A percentile compares a stretch with the other conserved stretches of the same genome.
phyloP scores from a whole-genome alignment of 2,797 vertebrate genomes.

The Podarcis siculus region DNA sequence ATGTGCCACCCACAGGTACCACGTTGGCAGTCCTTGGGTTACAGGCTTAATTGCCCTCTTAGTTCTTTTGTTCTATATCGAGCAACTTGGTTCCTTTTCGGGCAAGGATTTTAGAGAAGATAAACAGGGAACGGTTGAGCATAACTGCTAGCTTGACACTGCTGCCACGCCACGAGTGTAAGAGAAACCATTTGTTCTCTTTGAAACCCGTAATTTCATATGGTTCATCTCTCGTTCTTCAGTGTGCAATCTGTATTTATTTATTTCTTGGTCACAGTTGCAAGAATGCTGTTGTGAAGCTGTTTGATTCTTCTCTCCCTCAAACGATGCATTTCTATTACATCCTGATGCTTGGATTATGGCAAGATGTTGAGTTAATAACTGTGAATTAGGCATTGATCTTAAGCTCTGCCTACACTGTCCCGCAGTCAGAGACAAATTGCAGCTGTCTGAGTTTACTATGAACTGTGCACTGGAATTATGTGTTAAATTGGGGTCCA shows the following conservation, averaged over 20 bases:
- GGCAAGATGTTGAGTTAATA: background rate
- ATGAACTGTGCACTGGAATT: background rate
- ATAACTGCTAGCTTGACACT: constrained; percentile 10
- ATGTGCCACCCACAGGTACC: too few species aligned
- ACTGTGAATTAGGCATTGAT: constrained; percentile 19
- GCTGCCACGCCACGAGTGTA: background rate
- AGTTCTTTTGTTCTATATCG: background rate
- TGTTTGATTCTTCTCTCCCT: background rate
- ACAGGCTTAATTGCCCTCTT: too few species aligned
- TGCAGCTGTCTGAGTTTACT: background rate
- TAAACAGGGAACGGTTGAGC: background rate
- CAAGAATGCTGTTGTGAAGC: background rate
- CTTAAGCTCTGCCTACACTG: background rate
- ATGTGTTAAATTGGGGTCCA: background rate
- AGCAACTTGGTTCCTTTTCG: background rate
- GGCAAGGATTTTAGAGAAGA: background rate
- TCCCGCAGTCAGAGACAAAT: background rate
- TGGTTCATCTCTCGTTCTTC: background rate
- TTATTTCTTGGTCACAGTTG: background rate
- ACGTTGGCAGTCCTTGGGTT: background rate
- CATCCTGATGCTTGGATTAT: constrained; percentile 1
- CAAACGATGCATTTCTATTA: background rate
- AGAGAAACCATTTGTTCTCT: background rate
- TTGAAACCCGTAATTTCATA: constrained; percentile 7
- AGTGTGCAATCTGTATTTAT: background rate